Conservation (phyloP, 1,140 invertebrate species). For the Zaprionus taronus region DNA sequence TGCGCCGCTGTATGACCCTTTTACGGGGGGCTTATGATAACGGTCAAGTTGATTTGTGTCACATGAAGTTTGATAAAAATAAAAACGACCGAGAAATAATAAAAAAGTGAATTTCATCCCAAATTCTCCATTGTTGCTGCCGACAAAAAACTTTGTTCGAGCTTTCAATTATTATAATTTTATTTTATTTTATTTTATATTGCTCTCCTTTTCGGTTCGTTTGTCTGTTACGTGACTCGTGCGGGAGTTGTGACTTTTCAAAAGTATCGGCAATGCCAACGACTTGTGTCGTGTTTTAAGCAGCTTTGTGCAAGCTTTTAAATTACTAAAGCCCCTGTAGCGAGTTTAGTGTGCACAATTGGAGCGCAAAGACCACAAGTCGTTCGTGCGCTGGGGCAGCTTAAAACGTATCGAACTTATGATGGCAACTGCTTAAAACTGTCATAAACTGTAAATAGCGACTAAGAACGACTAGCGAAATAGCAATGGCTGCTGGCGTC, state of each 20-base stretch:
- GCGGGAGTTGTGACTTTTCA: neutral
- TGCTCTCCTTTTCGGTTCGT: neutral
- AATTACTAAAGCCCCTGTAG: slow-evolving; percentile 23
- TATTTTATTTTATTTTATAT: slow-evolving; percentile 21
- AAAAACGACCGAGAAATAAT: neutral
- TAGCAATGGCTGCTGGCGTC: slow-evolving; percentile 9
- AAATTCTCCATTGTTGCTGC: slow-evolving; percentile 15
- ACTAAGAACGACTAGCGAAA: slow-evolving; percentile 28
- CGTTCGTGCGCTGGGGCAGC: neutral
- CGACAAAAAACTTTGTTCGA: slow-evolving; percentile 43
- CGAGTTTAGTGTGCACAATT: slow-evolving; percentile 2
- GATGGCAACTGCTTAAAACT: slow-evolving; percentile 56
- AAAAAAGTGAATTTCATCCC: slow-evolving; percentile 20
- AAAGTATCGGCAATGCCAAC: neutral
- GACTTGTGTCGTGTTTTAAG: slow-evolving; percentile 15
- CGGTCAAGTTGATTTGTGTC: slow-evolving; percentile 59
- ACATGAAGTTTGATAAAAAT: slow-evolving; percentile 58
- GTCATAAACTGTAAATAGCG: slow-evolving; percentile 68
- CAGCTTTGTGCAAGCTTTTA: slow-evolving; percentile 14
- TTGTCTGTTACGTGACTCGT: slow-evolving; percentile 7
- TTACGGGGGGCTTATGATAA: slow-evolving; percentile 47
- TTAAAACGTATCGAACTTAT: slow-evolving; percentile 12
- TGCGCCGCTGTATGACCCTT: slow-evolving; percentile 35
- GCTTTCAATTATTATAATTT: slow-evolving; percentile 51
- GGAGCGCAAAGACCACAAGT: neutral